Percentiles rank a stretch among this genome's conserved stretches.
phyloP scores from a whole-genome alignment of 2,113 vertebrate genomes.

The Oxygymnocypris stewartii region DNA sequence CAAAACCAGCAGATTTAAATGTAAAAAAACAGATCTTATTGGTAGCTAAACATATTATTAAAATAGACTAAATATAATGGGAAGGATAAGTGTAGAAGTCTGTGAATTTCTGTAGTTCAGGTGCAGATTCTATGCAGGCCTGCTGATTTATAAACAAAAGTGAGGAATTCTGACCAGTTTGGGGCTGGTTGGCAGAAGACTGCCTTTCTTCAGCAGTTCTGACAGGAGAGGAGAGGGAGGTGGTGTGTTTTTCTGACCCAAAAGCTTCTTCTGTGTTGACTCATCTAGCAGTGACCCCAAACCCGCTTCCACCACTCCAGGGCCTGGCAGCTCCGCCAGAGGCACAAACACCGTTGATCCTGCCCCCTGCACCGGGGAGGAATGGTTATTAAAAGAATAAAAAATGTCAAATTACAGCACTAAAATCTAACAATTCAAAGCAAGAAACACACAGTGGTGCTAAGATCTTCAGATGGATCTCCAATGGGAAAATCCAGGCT shows the following conservation, averaged over 20 bases:
- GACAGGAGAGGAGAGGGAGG: slow-evolving; percentile 95
- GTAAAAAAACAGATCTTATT: too few species aligned
- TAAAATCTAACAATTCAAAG: slow-evolving; percentile 47
- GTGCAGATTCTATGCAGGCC: background rate
- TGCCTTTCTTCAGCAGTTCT: slow-evolving; percentile 97
- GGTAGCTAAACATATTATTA: too few species aligned
- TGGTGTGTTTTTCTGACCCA: slow-evolving; percentile 91
- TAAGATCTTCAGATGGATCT: slow-evolving; percentile 81
- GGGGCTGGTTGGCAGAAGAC: slow-evolving; percentile 90
- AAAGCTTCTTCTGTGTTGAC: slow-evolving; percentile 90
- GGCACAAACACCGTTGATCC: slow-evolving; percentile 81
- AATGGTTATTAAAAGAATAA: slow-evolving; percentile 62
- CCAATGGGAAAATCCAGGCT: slow-evolving; percentile 82
- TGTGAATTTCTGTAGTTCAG: background rate
- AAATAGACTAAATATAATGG: background rate
- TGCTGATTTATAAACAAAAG: background rate
- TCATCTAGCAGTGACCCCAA: slow-evolving; percentile 88
- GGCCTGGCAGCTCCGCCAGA: slow-evolving; percentile 78
- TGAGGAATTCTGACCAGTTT: slow-evolving; percentile 82
- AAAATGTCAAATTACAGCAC: slow-evolving; percentile 68
- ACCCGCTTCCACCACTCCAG: slow-evolving; percentile 81
- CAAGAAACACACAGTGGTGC: slow-evolving; percentile 67
- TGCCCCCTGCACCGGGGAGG: slow-evolving; percentile 76
- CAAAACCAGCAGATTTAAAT: background rate
- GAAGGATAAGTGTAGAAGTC: background rate